phyloP scores from a whole-genome alignment of 2,113 vertebrate genomes.

The Excalfactoria chinensis region DNA sequence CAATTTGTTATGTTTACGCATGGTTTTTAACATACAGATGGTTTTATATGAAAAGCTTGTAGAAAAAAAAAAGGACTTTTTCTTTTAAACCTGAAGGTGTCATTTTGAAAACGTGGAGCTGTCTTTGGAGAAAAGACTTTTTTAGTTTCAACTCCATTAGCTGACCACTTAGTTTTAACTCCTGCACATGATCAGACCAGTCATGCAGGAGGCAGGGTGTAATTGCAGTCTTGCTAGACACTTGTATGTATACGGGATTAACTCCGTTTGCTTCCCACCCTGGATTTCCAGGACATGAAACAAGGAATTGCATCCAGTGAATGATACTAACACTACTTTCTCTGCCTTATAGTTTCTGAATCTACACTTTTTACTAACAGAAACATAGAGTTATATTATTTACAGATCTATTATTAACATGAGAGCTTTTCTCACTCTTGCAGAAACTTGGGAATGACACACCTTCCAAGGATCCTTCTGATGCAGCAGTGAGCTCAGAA shows the following conservation, averaged over 20 bases:
- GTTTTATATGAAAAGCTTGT: neutral
- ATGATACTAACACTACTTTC: neutral
- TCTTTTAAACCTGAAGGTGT: neutral
- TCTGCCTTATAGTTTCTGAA: neutral
- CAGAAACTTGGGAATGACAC: slow-evolving; percentile 81
- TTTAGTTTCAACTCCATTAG: neutral
- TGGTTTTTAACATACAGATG: neutral
- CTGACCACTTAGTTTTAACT: neutral
- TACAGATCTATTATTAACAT: neutral
- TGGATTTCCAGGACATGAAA: neutral
- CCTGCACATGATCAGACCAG: neutral
- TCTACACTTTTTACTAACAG: neutral
- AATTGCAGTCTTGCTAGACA: neutral
- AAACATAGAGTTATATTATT: neutral
- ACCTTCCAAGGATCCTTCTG: slow-evolving; percentile 69
- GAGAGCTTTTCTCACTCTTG: slow-evolving; percentile 22
- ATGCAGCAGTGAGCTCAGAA: slow-evolving; percentile 78
- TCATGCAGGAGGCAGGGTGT: neutral
- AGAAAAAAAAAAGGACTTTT: neutral
- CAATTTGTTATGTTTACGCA: neutral
- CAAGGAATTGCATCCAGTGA: neutral
- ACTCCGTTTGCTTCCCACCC: neutral
- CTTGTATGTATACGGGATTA: neutral
- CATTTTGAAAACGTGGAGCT: neutral
- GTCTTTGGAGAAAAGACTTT: neutral